Conservation (phyloP, 2,797 vertebrate genomes). For the Aplochiton taeniatus region DNA sequence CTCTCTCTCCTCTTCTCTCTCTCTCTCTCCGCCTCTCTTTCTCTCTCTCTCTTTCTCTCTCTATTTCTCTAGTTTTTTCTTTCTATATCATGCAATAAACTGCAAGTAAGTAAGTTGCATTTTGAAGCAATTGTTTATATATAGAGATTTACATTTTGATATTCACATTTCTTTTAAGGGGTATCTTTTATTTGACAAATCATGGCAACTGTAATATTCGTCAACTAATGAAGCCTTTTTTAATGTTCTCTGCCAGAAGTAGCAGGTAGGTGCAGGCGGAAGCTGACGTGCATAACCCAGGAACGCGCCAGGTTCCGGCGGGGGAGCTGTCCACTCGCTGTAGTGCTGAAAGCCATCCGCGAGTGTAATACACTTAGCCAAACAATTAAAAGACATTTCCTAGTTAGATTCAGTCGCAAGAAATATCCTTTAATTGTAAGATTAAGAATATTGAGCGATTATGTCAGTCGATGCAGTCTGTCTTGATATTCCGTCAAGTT, state of each 20-base stretch:
- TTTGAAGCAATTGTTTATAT: too few species aligned
- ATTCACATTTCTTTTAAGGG: too few species aligned
- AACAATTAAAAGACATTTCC: constrained; percentile 83
- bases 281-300: too few species aligned
- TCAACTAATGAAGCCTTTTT: too few species aligned
- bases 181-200: too few species aligned
- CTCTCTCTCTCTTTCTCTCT: not conserved
- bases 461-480: not conserved
- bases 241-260: too few species aligned
- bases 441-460: constrained; percentile 63
- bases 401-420: constrained; percentile 64
- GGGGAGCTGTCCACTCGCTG: constrained; percentile 54
- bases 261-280: too few species aligned
- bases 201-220: too few species aligned
- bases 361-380: constrained; percentile 68
- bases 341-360: constrained; percentile 57
- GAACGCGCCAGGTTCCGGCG: too few species aligned
- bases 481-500: constrained; percentile 6
- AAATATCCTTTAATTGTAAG: constrained; percentile 88
- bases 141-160: too few species aligned
- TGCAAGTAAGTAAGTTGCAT: too few species aligned
- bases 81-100: not conserved
- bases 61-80: not conserved
- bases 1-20: not conserved
- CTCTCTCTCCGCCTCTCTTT: not conserved